phyloP scores from a whole-genome alignment of 2,888 invertebrate genomes.

The Micoletzkya japonica region DNA sequence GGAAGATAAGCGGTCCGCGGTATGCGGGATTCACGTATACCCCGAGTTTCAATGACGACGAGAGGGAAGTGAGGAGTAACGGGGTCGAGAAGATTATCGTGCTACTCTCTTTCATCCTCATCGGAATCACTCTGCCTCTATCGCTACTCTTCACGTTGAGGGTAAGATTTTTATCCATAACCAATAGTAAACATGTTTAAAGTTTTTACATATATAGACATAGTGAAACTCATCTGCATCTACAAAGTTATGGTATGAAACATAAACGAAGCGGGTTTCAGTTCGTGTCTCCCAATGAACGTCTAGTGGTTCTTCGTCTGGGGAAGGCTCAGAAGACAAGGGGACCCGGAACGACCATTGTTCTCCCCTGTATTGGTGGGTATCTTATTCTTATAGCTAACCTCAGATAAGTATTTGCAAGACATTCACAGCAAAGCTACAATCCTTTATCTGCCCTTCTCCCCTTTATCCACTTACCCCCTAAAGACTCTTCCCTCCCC shows the following conservation, averaged over 20 bases:
- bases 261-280: conserved; percentile 34
- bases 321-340: conserved; percentile 54
- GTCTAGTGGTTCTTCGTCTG: conserved; percentile 60
- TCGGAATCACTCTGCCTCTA: conserved; percentile 56
- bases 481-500: no score
- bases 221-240: neutral
- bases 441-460: neutral
- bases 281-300: conserved; percentile 57
- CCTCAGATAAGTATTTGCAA: no score
- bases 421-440: no score
- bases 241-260: neutral
- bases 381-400: neutral
- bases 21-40: conserved; percentile 38
- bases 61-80: no score
- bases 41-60: conserved; percentile 33
- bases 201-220: neutral
- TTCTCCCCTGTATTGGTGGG: conserved; percentile 66
- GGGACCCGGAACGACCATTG: conserved; percentile 64
- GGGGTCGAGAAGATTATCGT: conserved; percentile 36
- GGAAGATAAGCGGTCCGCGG: conserved; percentile 33
- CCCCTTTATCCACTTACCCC: neutral
- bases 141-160: conserved; percentile 57
- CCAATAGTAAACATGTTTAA: neutral
- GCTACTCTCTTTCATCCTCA: conserved; percentile 42
- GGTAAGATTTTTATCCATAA: conserved; percentile 35